Evolutionary conservation across 2,113 vertebrate species (phyloP).

Genomic region (Scalopus aquaticus): DNA sequence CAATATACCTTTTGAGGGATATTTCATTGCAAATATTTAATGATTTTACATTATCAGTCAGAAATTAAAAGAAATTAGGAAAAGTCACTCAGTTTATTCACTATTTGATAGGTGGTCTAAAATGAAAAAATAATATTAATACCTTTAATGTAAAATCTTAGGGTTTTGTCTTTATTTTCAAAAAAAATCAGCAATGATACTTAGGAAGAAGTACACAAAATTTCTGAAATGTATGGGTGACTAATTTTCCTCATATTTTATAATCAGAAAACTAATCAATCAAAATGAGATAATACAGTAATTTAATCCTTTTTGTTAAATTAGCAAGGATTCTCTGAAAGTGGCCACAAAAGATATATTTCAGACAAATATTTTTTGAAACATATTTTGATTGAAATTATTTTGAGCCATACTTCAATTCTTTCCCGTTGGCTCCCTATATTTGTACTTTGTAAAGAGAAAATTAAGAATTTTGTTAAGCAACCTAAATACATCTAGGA

Average conservation of each 20-base stretch:
- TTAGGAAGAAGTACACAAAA: background rate
- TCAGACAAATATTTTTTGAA: background rate
- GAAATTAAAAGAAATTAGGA: background rate
- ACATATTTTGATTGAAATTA: background rate
- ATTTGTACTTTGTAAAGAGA: slow-evolving; percentile 26
- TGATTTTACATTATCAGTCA: background rate
- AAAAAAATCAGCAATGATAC: background rate
- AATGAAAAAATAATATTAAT: background rate
- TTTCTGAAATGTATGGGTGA: background rate
- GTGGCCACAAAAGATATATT: background rate
- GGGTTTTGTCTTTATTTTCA: background rate
- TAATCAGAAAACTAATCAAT: background rate
- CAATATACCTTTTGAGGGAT: background rate
- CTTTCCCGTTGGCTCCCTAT: background rate
- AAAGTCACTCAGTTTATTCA: background rate
- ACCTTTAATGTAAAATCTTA: background rate
- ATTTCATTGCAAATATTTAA: background rate
- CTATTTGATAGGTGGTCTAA: background rate
- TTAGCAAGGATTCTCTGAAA: background rate
- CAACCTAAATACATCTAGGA: background rate
- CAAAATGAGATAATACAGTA: background rate
- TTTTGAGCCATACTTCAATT: background rate
- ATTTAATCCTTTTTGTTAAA: background rate
- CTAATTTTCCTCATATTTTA: background rate
- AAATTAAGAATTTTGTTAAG: slow-evolving; percentile 29